phyloP scores from a whole-genome alignment of 2,888 invertebrate genomes.

The Formica aserva region DNA sequence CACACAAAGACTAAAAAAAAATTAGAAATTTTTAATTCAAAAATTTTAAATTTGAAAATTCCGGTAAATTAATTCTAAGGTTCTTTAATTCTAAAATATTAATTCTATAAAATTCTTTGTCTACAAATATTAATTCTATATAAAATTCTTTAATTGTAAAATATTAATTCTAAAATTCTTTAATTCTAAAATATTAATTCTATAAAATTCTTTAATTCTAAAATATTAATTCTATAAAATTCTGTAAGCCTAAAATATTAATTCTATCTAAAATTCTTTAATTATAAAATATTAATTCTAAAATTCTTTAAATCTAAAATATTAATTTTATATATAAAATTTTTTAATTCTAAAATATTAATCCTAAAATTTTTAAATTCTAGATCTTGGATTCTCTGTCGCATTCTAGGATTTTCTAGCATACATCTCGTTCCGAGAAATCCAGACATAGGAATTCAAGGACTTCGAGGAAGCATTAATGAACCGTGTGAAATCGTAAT shows the following conservation, averaged over 20 bases:
- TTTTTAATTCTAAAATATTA: background rate
- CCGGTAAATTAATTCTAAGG: background rate
- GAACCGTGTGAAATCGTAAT: background rate
- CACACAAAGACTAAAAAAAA: background rate
- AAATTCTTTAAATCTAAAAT: background rate
- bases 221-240: too few species aligned
- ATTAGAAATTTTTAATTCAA: background rate
- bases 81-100: background rate
- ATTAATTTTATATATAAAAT: background rate
- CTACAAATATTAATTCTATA: too few species aligned
- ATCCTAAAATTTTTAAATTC: constrained; percentile 8
- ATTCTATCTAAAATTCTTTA: background rate
- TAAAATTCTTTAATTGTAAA: background rate
- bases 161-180: background rate
- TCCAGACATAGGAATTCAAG: background rate
- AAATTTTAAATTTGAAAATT: background rate
- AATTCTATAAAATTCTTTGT: too few species aligned
- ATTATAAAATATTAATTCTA: background rate
- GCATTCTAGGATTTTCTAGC: background rate
- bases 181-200: background rate
- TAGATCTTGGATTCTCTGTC: background rate
- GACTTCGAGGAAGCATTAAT: constrained; percentile 15
- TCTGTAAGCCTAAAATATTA: too few species aligned
- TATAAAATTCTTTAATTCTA: too few species aligned
- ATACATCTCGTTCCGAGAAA: background rate